These are phyloP conservation scores for Mesocentrotus franciscanus DNA, from an alignment of 53 echinoderm and acorn worm species.

Conservation along the genomic window DNA sequence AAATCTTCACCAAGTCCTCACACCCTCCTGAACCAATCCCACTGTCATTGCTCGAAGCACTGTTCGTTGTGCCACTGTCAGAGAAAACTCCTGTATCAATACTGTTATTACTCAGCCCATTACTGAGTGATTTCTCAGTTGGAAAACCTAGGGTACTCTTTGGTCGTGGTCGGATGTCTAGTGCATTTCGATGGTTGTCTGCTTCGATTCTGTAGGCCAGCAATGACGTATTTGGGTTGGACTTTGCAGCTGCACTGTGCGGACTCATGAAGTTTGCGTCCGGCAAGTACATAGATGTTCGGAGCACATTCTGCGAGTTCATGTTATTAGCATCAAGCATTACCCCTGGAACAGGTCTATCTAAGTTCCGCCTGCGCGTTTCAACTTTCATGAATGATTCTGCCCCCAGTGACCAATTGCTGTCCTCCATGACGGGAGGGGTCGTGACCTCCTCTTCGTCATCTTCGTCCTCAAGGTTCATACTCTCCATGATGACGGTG, in stretches of 20 bases:
- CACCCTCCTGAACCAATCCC: constrained; percentile 29
- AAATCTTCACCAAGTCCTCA: constrained; percentile 54
- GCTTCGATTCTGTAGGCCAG: constrained; percentile 40
- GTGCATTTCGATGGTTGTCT: background rate
- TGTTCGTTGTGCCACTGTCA: constrained; percentile 48
- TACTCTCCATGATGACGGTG: constrained; percentile 87
- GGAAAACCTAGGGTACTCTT: constrained; percentile 12
- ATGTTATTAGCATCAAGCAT: constrained; percentile 53
- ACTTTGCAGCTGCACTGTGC: constrained; percentile 44
- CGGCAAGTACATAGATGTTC: constrained; percentile 64
- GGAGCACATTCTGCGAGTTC: constrained; percentile 25
- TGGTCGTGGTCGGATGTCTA: background rate
- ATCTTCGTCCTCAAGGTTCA: constrained; percentile 73
- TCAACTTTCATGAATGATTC: constrained; percentile 55
- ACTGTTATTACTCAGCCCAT: constrained; percentile 15
- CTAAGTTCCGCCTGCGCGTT: constrained; percentile 24
- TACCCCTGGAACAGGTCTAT: constrained; percentile 71
- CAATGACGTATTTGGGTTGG: background rate
- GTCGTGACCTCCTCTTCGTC: constrained; percentile 42
- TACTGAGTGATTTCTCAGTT: background rate
- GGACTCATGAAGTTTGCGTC: constrained; percentile 60
- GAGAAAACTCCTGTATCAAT: constrained; percentile 60
- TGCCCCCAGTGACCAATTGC: constrained; percentile 72
- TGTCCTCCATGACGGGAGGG: constrained; percentile 26
- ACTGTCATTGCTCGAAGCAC: constrained; percentile 59